Conservation (phyloP, 2,113 vertebrate species). For the Rhombomys opimus region DNA sequence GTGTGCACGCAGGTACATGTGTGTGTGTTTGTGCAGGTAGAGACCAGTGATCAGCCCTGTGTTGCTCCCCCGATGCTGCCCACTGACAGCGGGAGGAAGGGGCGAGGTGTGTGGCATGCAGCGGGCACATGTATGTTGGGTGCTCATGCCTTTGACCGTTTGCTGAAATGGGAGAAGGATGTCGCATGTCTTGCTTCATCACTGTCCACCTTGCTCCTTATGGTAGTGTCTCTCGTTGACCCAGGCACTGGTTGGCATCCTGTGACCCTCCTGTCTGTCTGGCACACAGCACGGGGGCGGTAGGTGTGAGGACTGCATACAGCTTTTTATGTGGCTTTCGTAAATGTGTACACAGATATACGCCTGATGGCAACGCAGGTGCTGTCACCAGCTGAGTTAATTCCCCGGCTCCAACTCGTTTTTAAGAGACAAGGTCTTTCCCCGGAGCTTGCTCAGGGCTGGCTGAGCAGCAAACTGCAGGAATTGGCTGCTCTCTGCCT, state of each 20-base stretch:
- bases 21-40: background rate
- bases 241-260: background rate
- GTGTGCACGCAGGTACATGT: background rate
- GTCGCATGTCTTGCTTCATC: background rate
- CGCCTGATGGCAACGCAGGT: background rate
- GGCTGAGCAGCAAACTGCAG: background rate
- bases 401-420: background rate
- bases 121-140: background rate
- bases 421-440: background rate
- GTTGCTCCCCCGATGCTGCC: background rate
- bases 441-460: background rate
- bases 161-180: background rate
- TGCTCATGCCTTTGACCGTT: background rate
- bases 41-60: background rate
- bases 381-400: no score
- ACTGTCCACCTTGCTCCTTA: background rate
- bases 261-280: background rate
- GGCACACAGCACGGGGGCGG: background rate
- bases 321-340: background rate
- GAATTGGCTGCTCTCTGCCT: background rate
- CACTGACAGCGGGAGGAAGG: background rate
- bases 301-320: background rate
- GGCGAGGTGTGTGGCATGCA: background rate
- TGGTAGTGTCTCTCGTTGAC: background rate
- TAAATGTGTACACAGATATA: background rate